Conservation (phyloP, 2,113 vertebrate genomes). For the Pungitius pungitius region DNA sequence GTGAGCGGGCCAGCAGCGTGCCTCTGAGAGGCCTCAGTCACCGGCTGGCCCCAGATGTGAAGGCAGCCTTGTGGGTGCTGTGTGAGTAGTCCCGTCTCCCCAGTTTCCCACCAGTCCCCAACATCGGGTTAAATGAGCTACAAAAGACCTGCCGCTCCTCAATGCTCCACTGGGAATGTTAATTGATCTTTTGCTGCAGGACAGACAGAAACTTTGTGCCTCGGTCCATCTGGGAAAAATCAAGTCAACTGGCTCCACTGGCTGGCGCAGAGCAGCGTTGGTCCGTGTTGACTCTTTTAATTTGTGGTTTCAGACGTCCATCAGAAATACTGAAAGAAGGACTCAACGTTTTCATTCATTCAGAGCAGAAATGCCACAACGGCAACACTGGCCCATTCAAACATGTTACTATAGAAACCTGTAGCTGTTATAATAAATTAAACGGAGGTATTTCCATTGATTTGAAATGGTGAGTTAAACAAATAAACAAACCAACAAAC, state of each 20-base stretch:
- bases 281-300: slow-evolving; percentile 41
- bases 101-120: slow-evolving; percentile 71
- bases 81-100: slow-evolving; percentile 59
- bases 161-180: slow-evolving; percentile 68
- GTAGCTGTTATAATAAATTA: not conserved
- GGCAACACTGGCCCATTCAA: not conserved
- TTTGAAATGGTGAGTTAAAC: not conserved
- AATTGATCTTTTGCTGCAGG: slow-evolving; percentile 71
- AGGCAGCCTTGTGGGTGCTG: slow-evolving; percentile 40
- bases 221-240: slow-evolving; percentile 69
- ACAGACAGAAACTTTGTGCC: slow-evolving; percentile 72
- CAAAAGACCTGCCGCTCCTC: slow-evolving; percentile 60
- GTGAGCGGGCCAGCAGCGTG: slow-evolving; percentile 40
- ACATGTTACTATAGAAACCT: not conserved
- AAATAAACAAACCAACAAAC: not conserved
- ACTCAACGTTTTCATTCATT: slow-evolving; percentile 21
- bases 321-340: slow-evolving; percentile 5
- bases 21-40: slow-evolving; percentile 47
- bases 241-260: slow-evolving; percentile 49
- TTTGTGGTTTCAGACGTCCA: slow-evolving; percentile 15
- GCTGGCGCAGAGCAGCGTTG: slow-evolving; percentile 29
- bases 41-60: slow-evolving; percentile 72
- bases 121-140: slow-evolving; percentile 69
- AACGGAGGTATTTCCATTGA: not conserved
- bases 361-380: not conserved